A percentile compares a stretch with the other conserved stretches of the same genome.
phyloP scores from a whole-genome alignment of 2,113 vertebrate species.

The Zosterops lateralis region DNA sequence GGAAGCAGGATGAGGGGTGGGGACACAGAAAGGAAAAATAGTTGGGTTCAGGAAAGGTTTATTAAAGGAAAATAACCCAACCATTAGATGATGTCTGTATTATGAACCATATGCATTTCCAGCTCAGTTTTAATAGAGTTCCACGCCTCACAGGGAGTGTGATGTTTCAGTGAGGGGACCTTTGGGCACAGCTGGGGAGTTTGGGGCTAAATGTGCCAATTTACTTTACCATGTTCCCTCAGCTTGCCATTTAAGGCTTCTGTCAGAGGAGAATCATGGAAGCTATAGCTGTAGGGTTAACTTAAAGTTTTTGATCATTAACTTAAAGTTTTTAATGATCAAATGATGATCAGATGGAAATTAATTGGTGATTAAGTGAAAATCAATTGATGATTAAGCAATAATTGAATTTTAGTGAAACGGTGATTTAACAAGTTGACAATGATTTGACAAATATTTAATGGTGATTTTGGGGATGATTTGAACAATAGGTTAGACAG shows the following conservation, averaged over 20 bases:
- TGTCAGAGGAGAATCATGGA: neutral
- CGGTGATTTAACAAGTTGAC: neutral
- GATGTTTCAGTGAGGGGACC: neutral
- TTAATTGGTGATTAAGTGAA: neutral
- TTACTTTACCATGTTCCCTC: neutral
- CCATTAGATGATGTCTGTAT: neutral
- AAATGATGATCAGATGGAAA: neutral
- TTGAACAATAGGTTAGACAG: neutral
- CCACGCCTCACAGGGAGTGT: rapidly evolving
- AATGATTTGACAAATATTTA: neutral
- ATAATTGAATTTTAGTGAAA: neutral
- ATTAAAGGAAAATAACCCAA: slow-evolving; percentile 43
- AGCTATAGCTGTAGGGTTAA: neutral
- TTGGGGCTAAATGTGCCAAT: neutral
- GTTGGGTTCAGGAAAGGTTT: slow-evolving; percentile 24
- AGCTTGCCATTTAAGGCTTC: neutral
- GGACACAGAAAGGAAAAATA: slow-evolving; percentile 7
- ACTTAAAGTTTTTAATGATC: neutral
- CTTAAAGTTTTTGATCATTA: neutral
- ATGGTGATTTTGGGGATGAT: neutral
- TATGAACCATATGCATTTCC: neutral
- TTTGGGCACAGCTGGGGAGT: neutral
- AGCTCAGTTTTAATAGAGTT: neutral
- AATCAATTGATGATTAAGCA: neutral
- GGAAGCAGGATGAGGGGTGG: neutral